Base-by-base conservation (phyloP, 1,140 invertebrate genomes). In the Halesus radiatus region DNA sequence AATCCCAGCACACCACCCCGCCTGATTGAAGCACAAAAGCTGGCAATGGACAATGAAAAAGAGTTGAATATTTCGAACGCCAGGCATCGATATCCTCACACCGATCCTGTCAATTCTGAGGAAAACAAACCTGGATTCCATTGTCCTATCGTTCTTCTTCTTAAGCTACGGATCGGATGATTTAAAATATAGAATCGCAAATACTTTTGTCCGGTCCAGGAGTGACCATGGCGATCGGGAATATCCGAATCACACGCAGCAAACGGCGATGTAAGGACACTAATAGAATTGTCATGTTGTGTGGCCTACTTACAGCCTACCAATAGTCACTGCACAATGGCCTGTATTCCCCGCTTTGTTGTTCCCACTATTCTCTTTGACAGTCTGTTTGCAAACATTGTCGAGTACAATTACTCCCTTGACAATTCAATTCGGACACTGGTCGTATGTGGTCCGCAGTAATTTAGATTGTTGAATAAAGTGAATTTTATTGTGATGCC, bases 271-370 rank as follows among this genome's bases (percentile, higher is more conserved):
- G 62, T 13, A 64, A n/a, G 15, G 26, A 66, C 76, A 26, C 81
- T 79, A 82, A 82, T 82, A 82, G 81, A 82, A 82, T 82, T 82
- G 81, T 80, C 81, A 82, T 56, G 81, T 80, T 82, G 81, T 82
- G 81, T 82, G 81, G 81, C 78, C 81, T 75, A 72, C 78, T 76
- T 79, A 72, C 74, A 18, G 73, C 52, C 56, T 13, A 53, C 56
- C 75, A 79, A 29, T 68, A 58, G n/a, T 29, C 15, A 26, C n/a
- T 32, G 26, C 32, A 77, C 75, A 79, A 79, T 58, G 73, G 6
- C 15, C 4, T 37, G 32, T 45, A 13, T 45, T 45, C 37, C 37
- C 5, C 37, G 37, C 62, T 62, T 79, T 77, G 64, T 76, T 77
- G 77, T 20, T 56, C 58, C 45, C 7, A 23, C 81, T 77, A 70